phyloP scores from a whole-genome alignment of 2,113 vertebrate species.

The Pedetes capensis region DNA sequence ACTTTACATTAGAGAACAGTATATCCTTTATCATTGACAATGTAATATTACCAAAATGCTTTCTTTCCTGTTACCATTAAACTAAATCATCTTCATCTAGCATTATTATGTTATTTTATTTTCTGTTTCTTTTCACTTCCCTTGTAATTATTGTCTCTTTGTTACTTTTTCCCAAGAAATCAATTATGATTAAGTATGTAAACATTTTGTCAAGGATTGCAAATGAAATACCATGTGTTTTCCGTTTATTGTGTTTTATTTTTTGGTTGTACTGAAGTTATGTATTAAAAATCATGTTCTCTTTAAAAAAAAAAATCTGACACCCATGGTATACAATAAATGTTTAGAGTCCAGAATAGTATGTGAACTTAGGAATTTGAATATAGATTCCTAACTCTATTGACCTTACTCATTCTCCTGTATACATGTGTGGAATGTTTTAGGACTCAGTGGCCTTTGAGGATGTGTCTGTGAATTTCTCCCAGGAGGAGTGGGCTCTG shows the following conservation, averaged over 20 bases:
- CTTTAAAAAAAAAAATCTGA: too few species aligned
- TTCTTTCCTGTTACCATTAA: not conserved
- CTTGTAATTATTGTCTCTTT: not conserved
- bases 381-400: not conserved
- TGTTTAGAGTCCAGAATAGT: not conserved
- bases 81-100: not conserved
- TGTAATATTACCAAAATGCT: not conserved
- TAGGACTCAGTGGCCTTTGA: not conserved
- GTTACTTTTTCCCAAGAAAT: not conserved
- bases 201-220: not conserved
- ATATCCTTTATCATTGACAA: not conserved
- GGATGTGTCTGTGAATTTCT: not conserved
- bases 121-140: not conserved
- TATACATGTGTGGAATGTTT: not conserved
- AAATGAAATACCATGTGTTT: not conserved
- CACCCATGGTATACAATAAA: not conserved
- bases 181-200: not conserved
- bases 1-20: not conserved
- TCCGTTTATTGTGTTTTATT: not conserved
- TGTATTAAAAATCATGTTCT: not conserved
- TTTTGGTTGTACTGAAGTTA: not conserved
- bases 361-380: not conserved
- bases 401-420: not conserved
- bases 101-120: not conserved
- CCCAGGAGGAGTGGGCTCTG: constrained; percentile 47